phyloP scores from a whole-genome alignment of 2,888 invertebrate species.

The Agrypnus murinus region DNA sequence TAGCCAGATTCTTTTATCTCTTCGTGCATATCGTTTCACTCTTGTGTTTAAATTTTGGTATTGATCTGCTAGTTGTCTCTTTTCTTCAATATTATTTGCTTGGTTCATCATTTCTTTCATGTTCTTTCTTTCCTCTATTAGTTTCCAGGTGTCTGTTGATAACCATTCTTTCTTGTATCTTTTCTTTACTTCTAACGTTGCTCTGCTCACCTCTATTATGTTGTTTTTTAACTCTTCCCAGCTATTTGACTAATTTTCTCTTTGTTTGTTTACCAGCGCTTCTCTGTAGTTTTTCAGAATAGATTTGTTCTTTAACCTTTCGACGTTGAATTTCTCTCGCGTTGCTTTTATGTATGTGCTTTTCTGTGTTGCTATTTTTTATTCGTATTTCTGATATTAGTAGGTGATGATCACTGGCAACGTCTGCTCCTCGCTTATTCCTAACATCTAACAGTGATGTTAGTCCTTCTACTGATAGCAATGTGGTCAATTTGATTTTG shows the following conservation, averaged over 20 bases:
- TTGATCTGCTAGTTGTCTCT: neutral
- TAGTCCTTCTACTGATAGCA: neutral
- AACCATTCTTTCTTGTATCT: neutral
- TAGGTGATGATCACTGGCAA: neutral
- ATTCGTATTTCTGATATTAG: neutral
- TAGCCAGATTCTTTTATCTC: neutral
- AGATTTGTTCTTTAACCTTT: neutral
- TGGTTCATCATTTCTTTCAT: neutral
- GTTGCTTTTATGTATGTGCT: neutral
- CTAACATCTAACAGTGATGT: neutral
- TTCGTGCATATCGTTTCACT: neutral
- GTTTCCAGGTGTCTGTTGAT: neutral
- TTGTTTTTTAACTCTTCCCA: constrained; percentile 1
- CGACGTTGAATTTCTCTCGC: neutral
- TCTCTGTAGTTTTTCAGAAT: neutral
- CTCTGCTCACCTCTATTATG: neutral
- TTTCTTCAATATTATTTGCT: no score
- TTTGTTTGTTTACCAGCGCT: neutral
- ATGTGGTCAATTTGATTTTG: constrained; percentile 3
- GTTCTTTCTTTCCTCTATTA: neutral
- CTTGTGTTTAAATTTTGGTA: neutral
- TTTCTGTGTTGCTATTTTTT: neutral
- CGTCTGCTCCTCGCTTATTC: constrained; percentile 8
- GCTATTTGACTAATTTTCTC: neutral
- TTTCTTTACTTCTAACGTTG: neutral